Base-by-base conservation (phyloP, 2,797 vertebrate species). In the Pygocentrus nattereri region DNA sequence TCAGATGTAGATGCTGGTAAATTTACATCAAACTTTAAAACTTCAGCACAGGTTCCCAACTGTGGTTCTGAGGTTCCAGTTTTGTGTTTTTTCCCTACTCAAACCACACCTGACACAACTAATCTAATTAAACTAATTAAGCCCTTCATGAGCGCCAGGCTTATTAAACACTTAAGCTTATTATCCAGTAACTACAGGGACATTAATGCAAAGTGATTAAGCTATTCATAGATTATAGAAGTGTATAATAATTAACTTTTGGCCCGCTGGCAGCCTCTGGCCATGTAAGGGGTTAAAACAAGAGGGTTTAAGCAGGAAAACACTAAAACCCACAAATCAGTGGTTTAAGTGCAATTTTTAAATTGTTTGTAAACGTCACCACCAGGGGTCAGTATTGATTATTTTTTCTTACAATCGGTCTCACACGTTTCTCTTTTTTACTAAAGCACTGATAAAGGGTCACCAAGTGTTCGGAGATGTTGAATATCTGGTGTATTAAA, bases 341-440 rank as follows among this genome's bases (percentile, higher is more conserved):
- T 54, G 50, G 18, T 21, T 21, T 21, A 21, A 21, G 18, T 58
- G 31, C 16, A 11, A 1, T 62, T 38, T n/a, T 11, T 3, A 23
- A 31, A n/a, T 31, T 27, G 7, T 76, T 77, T 58, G 34, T 72
- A 30, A 50, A 23, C 59, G 27, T 47, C 13, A 54, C 76, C 86
- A 74, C 59, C 62, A 87, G 86, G 78, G 79, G 79, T 74, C 86
- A 81, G 72, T 64, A 31, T 79, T 38, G 68, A 12, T 27, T 49
- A 58, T 72, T 27, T 71, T 30, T 68, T 19, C 15, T 6, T 18
- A 38, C 61, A 41, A 13, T 0, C 21, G 47, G 11, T 19, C 47
- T 44, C 1, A 2, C 8, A 7, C 3, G 21, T 10, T 2, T 11
- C 1, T 64, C 10, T 19, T 21, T 34, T 31, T 30, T 72, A 41